Percentiles rank a stretch among this genome's conserved stretches.
phyloP scores from a whole-genome alignment of 2,888 invertebrate species.

The Keiferia lycopersicella region DNA sequence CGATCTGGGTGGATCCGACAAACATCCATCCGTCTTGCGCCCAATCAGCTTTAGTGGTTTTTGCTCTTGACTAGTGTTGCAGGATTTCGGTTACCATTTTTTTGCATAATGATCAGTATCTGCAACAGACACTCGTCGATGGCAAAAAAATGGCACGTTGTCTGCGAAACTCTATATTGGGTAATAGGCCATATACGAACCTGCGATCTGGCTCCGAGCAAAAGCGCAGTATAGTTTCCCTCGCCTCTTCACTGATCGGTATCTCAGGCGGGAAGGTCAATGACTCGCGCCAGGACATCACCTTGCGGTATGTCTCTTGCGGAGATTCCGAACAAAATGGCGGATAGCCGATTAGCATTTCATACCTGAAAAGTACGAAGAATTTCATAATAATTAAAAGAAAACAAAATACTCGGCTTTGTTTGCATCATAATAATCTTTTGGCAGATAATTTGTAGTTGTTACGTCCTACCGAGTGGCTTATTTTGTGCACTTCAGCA shows the following conservation, averaged over 20 bases:
- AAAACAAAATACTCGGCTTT: not conserved
- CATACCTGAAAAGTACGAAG: conserved; percentile 79
- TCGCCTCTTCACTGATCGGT: conserved; percentile 98
- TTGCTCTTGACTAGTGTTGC: too few relatives aligned
- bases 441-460: too few relatives aligned
- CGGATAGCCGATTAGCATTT: conserved; percentile 99
- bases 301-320: conserved; percentile 95
- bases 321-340: conserved; percentile 99
- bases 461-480: too few relatives aligned
- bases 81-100: too few relatives aligned
- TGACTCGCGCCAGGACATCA: conserved; percentile 99
- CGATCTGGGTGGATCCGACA: too few relatives aligned
- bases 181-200: conserved; percentile 64
- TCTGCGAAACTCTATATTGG: too few relatives aligned
- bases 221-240: conserved; percentile 96
- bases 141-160: too few relatives aligned
- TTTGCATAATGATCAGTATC: too few relatives aligned
- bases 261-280: conserved; percentile 99
- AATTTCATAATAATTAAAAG: not conserved
- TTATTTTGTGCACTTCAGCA: too few relatives aligned
- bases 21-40: too few relatives aligned
- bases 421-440: not conserved
- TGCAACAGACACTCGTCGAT: too few relatives aligned
- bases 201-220: conserved; percentile 98
- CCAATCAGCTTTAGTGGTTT: too few relatives aligned